Conservation (phyloP, 2,113 vertebrate species). For the Platichthys flesus region DNA sequence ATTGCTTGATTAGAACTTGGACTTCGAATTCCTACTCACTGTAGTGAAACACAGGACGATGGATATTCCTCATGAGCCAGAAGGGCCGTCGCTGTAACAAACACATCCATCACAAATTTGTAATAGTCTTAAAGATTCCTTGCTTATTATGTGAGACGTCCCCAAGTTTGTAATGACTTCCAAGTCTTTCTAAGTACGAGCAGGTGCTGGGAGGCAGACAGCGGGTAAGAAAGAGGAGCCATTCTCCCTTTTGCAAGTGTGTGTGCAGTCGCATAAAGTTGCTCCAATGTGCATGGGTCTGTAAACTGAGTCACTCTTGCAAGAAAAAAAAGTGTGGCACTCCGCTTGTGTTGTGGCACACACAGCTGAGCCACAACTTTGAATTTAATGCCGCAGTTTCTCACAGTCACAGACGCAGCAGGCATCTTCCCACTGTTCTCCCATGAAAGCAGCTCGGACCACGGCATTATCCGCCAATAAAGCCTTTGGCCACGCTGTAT, state of each 20-base stretch:
- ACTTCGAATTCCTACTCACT: too few relatives aligned
- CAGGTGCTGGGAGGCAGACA: background rate
- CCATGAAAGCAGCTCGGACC: slow-evolving; percentile 58
- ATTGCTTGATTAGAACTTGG: too few relatives aligned
- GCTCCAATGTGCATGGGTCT: background rate
- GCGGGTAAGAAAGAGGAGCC: background rate
- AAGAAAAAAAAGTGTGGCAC: slow-evolving; percentile 33
- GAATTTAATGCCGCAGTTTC: slow-evolving; percentile 65
- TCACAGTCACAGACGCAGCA: slow-evolving; percentile 45
- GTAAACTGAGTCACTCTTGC: slow-evolving; percentile 27
- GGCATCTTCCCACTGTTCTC: slow-evolving; percentile 55
- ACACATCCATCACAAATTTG: too few relatives aligned
- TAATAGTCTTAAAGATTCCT: too few relatives aligned
- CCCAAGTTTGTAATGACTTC: too few relatives aligned
- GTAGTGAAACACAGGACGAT: too few relatives aligned
- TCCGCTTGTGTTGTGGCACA: slow-evolving; percentile 13
- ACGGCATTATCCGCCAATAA: slow-evolving; percentile 57
- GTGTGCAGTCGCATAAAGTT: background rate
- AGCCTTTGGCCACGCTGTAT: slow-evolving; percentile 56
- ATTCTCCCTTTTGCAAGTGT: background rate
- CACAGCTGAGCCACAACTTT: slow-evolving; percentile 48
- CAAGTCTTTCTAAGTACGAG: too few relatives aligned
- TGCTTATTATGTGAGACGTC: too few relatives aligned
- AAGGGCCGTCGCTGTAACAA: too few relatives aligned
- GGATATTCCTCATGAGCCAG: too few relatives aligned